Evolutionary conservation across 2,113 vertebrate genomes (phyloP), one percentile per base, ranked within the genome.

Genomic region (Guaruba guarouba): DNA sequence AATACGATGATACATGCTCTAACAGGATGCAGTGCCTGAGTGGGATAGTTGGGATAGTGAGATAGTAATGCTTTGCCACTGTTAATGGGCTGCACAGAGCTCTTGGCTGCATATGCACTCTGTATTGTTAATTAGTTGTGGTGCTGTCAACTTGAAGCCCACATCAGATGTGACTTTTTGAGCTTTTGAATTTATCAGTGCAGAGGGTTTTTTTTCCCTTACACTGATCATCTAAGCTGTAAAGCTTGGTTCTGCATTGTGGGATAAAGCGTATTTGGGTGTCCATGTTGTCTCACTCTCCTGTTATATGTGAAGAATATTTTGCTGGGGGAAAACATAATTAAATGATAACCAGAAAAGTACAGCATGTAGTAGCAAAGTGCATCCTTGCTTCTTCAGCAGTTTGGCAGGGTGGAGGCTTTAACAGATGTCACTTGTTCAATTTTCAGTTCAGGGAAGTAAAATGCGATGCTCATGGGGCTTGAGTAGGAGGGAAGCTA

Each of bases 131-230:
- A 19, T 81, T 68, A 86, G 67, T 49, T 80, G 31, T 59, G 78
- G n/a, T 76, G 52, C 51, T 0, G 0, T 48, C 44, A 48, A 24
- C 10, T 69, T 91, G 39, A 79, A 52, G 24, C 43, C 35, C 18
- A 6, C 0, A 0, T 61, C 39, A 66, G 6, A 57, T 37, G 11
- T 0, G 4, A 19, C 41, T 79, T 76, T 41, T 37, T 29, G 35
- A 93, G 27, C 37, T 64, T 48, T 48, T 73, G 84, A 54, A 70
- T 85, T 82, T 59, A 18, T 14, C 67, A 49, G 74, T 17, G 74
- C 27, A 25, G 28, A 4, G 9, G 6, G 24, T 59, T 54, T 90
- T 80, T 80, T 79, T 31, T 22, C 37, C 7, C 28, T 86, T 67
- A 12, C 2, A 1, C 9, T 83, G 46, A 8, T 25, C 41, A n/a